Evolutionary conservation across 2,888 invertebrate species (phyloP).

Genomic region (Sesamia inferens): DNA sequence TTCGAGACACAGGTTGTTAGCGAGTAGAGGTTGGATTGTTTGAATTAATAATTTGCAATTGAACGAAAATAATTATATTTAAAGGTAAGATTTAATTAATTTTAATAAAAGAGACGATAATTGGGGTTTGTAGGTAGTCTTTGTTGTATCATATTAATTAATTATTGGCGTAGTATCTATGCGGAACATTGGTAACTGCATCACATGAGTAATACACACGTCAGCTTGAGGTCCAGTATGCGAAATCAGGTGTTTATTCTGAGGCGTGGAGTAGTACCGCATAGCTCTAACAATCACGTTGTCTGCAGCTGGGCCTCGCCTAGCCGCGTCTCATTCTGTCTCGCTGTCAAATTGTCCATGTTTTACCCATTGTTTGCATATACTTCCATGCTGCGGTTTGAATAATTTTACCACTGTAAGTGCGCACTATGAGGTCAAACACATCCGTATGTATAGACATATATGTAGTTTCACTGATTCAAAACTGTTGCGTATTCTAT

Average conservation of each 20-base stretch:
- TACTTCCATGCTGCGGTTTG: slow-evolving; percentile 45
- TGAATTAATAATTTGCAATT: slow-evolving; percentile 72
- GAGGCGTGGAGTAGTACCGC: slow-evolving; percentile 56
- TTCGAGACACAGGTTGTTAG: slow-evolving; percentile 74
- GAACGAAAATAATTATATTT: slow-evolving; percentile 45
- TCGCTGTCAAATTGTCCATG: slow-evolving; percentile 64
- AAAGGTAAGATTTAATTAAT: slow-evolving; percentile 33
- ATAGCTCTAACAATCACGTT: slow-evolving; percentile 66
- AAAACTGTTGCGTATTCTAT: slow-evolving; percentile 6
- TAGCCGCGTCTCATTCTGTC: slow-evolving; percentile 56
- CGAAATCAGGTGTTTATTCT: slow-evolving; percentile 55
- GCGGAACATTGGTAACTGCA: neutral
- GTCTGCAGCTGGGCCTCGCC: slow-evolving; percentile 64
- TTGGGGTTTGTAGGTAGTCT: neutral
- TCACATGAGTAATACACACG: slow-evolving; percentile 8
- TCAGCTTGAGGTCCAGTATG: slow-evolving; percentile 45
- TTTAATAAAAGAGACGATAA: slow-evolving; percentile 1
- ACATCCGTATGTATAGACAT: slow-evolving; percentile 17
- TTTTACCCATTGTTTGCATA: slow-evolving; percentile 60
- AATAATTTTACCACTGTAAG: slow-evolving; percentile 42
- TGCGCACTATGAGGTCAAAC: slow-evolving; percentile 23
- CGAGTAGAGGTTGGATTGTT: slow-evolving; percentile 67
- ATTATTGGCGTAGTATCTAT: neutral
- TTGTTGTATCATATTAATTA: slow-evolving; percentile 13
- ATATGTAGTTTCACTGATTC: slow-evolving; percentile 8